Base-by-base conservation (phyloP, 2,797 vertebrate genomes). In the Typhlichthys eigenmanni region DNA sequence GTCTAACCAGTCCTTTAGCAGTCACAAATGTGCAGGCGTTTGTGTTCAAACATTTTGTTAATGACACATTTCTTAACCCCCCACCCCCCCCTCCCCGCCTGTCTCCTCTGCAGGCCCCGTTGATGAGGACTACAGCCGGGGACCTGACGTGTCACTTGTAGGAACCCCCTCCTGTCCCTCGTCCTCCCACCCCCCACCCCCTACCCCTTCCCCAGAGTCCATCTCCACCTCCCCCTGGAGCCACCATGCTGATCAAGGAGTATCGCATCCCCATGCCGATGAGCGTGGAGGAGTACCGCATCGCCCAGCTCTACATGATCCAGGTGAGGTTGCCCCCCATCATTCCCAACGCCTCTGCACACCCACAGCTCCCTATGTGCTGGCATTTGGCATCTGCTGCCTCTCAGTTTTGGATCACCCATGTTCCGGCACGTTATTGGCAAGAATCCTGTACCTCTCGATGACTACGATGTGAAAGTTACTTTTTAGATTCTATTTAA, bases 281-380 rank as follows among this genome's bases (percentile, higher is more conserved):
- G 96, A 98, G 96, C 9, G 95, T 99, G 94, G 97, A 98, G 61
- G 97, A 98, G 82, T 98, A 99, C 91, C 95, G 97, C 76, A 98
- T 99, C 8, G 97, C 97, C 1, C 97, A 99, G 93, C 95, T 99
- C 64, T 99, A 99, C 86, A 99, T 99, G 97, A 98, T 98, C 54
- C 97, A 99, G 97, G 96, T 98, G 82, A 89, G 93, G 29, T 61
- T 62, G 65, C 58, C 49, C 49, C 0, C 12, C n/a, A 14, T 4
- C 24, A 24, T 24, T 24, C 11, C 1, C 43, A 19, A 57, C 34
- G 67, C 34, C 34, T 38, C 34, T 38, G 34, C 34, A 38, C 34
- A 0, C 34, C 34, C 34, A 8, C 34, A 6, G 6, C 34, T 38
- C 7, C 5, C 5, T 7, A 5, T 38, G 34, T 38, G 34, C 34